phyloP scores from a whole-genome alignment of 1,140 invertebrate genomes.

The Panagrolaimus sp. region DNA sequence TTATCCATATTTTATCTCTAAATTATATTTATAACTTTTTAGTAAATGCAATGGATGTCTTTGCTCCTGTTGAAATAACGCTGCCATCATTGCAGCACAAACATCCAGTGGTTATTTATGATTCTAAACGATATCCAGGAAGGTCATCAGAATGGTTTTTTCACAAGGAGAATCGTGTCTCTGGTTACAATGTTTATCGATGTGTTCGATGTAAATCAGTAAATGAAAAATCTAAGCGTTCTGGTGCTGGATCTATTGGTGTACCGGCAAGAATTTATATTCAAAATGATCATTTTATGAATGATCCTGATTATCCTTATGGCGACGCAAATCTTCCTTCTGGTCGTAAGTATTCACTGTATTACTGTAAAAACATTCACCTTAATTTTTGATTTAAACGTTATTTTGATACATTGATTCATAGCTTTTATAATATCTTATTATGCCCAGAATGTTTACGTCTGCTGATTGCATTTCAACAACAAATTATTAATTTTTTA shows the following conservation, averaged over 20 bases:
- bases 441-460: too few relatives aligned
- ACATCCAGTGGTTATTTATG: constrained; percentile 11
- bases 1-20: not conserved
- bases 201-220: constrained; percentile 12
- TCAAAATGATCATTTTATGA: constrained; percentile 9
- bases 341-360: too few relatives aligned
- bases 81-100: constrained; percentile 5
- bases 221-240: constrained; percentile 10
- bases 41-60: constrained; percentile 6
- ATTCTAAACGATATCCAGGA: not conserved
- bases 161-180: constrained; percentile 5
- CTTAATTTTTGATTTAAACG: too few relatives aligned
- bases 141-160: constrained; percentile 14
- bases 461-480: too few relatives aligned
- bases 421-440: too few relatives aligned
- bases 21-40: not conserved
- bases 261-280: constrained; percentile 3
- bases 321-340: too few relatives aligned
- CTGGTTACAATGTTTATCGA: not conserved
- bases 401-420: too few relatives aligned
- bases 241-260: not conserved
- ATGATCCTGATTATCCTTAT: not conserved
- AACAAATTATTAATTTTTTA: too few relatives aligned
- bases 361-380: too few relatives aligned
- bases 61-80: not conserved